A percentile compares a stretch with the other conserved stretches of the same genome.
Evolutionary conservation across 1,140 invertebrate species (phyloP).

Genomic region (Solen grandis): DNA sequence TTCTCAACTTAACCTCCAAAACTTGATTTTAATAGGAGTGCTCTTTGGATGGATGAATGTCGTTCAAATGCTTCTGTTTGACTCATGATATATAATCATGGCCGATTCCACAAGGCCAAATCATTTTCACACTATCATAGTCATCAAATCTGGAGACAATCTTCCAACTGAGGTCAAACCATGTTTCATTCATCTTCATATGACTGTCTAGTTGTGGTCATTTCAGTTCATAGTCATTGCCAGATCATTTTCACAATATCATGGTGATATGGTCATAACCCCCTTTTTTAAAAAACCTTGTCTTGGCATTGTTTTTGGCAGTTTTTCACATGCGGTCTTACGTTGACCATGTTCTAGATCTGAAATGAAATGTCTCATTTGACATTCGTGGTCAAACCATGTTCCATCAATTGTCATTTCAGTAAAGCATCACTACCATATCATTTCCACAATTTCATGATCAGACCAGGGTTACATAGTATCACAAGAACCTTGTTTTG

Average conservation of each 20-base stretch:
- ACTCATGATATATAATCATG: no score
- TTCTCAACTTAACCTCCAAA: no score
- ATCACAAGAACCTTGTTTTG: not conserved
- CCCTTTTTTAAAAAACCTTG: no score
- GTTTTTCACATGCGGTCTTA: no score
- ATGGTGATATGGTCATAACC: no score
- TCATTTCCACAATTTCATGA: not conserved
- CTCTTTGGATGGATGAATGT: no score
- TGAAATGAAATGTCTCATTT: no score
- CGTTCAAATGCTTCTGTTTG: no score
- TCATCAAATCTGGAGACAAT: not conserved
- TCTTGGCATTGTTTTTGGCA: no score
- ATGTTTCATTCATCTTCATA: not conserved
- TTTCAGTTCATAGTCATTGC: not conserved
- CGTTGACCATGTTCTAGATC: no score
- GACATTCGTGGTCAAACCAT: not conserved
- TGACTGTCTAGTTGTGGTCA: not conserved
- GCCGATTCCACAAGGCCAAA: no score
- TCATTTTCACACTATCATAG: not conserved
- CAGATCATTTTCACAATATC: not conserved
- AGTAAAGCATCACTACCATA: not conserved
- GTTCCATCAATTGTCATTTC: not conserved
- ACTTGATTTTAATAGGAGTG: no score
- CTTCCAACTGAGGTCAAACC: not conserved
- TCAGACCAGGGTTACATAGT: not conserved